These are phyloP conservation scores for Lamellibrachia columna DNA, from an alignment of 2,888 invertebrate species.

Conservation along the genomic window DNA sequence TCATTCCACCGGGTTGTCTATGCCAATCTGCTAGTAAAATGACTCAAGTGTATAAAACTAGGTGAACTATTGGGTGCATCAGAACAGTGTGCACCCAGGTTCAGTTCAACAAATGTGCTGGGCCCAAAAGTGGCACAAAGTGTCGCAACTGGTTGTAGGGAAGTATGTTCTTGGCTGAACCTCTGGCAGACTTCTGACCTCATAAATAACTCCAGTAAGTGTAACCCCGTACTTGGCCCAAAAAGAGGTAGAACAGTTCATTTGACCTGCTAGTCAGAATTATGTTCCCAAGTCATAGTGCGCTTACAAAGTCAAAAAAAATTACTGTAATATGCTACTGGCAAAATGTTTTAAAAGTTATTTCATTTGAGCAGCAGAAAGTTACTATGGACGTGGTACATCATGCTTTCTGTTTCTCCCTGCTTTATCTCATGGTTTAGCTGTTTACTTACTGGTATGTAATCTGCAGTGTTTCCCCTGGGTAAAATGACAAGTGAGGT, in stretches of 20 bases:
- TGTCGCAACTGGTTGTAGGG: not conserved
- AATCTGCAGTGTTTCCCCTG: too few species aligned
- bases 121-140: slow-evolving; percentile 1
- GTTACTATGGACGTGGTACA: too few species aligned
- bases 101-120: not conserved
- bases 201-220: slow-evolving; percentile 8
- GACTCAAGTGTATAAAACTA: not conserved
- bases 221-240: not conserved
- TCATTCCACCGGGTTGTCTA: not conserved
- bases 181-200: not conserved
- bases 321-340: too few species aligned
- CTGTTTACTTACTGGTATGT: too few species aligned
- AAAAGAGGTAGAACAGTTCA: not conserved
- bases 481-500: too few species aligned
- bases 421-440: too few species aligned
- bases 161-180: slow-evolving; percentile 4
- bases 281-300: not conserved
- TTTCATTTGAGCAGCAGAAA: too few species aligned
- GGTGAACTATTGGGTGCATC: not conserved
- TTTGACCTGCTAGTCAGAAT: not conserved
- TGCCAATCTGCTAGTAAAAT: not conserved
- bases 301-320: too few species aligned
- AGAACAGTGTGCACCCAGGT: not conserved
- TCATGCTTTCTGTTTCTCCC: too few species aligned
- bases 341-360: too few species aligned